Percentiles rank a stretch among this genome's conserved stretches.
phyloP scores from a whole-genome alignment of 37 sponge, comb jelly and placozoan genomes.

The Halichondria panicea region DNA sequence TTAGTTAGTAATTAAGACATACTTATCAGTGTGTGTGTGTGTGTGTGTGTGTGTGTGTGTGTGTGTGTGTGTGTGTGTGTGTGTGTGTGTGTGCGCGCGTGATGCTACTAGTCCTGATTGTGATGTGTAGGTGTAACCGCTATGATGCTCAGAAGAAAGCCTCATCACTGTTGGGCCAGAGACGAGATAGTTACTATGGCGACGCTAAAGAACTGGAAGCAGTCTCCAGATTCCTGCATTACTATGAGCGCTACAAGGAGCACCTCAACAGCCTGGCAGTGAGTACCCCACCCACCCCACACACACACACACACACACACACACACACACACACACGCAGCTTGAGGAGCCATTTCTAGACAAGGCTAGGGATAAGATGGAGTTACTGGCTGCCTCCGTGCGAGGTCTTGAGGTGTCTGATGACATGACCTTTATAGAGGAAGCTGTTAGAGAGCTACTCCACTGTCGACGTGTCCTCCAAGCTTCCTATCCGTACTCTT shows the following conservation, averaged over 20 bases:
- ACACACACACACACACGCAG: constrained; percentile 27
- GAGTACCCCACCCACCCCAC: neutral
- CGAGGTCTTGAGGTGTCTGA: constrained; percentile 12
- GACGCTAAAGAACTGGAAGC: constrained; percentile 38
- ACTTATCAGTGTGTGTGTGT: neutral
- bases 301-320: constrained; percentile 3
- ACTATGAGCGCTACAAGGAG: constrained; percentile 51
- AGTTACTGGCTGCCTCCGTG: constrained; percentile 36
- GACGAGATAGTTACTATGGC: neutral
- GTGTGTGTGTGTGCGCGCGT: neutral
- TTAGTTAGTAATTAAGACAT: no score
- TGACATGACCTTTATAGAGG: constrained; percentile 66
- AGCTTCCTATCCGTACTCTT: constrained; percentile 74
- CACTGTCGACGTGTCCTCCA: constrained; percentile 56
- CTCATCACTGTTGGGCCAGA: constrained; percentile 42
- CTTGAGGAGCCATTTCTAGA: constrained; percentile 62
- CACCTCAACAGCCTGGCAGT: constrained; percentile 55
- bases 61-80: neutral
- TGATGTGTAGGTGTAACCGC: constrained; percentile 57
- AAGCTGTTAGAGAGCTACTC: constrained; percentile 70
- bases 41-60: neutral
- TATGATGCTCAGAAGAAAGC: constrained; percentile 49
- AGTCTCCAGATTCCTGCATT: constrained; percentile 44
- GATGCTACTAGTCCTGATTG: neutral
- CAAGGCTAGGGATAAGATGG: constrained; percentile 61